Conservation (phyloP, 1,140 invertebrate species). For the Neodiprion lecontei region DNA sequence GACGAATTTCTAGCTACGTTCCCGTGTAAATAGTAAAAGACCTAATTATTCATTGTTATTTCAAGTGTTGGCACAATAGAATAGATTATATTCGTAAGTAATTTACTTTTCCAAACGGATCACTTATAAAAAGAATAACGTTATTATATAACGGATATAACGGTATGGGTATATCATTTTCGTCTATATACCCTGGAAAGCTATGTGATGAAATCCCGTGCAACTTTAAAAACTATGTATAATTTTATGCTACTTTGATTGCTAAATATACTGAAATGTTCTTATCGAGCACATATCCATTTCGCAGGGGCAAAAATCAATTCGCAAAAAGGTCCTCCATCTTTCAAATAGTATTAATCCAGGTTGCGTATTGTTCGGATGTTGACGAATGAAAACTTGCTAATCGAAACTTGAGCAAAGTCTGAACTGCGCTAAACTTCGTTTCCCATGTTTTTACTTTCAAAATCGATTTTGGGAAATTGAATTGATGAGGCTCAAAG, state of each 20-base stretch:
- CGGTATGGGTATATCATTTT: neutral
- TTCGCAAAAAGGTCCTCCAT: no score
- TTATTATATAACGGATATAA: no score
- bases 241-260: constrained; percentile 19
- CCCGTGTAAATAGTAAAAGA: constrained; percentile 51
- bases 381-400: no score
- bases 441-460: no score
- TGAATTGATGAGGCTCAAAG: no score
- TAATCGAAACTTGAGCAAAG: no score
- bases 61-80: constrained; percentile 58
- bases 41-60: constrained; percentile 41
- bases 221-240: constrained; percentile 32
- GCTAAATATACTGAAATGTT: neutral
- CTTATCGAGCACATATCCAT: no score
- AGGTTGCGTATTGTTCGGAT: no score
- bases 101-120: constrained; percentile 21
- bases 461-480: no score
- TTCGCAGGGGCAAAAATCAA: no score
- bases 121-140: constrained; percentile 4
- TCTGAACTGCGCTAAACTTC: no score
- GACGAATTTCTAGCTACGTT: constrained; percentile 43
- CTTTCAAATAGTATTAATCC: no score
- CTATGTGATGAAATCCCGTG: constrained; percentile 47
- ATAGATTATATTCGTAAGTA: constrained; percentile 37
- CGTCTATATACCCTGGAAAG: constrained; percentile 50